Percentiles rank a stretch among this genome's conserved stretches.
phyloP scores from a whole-genome alignment of 2,113 vertebrate genomes.

The Cryptotis parvus region DNA sequence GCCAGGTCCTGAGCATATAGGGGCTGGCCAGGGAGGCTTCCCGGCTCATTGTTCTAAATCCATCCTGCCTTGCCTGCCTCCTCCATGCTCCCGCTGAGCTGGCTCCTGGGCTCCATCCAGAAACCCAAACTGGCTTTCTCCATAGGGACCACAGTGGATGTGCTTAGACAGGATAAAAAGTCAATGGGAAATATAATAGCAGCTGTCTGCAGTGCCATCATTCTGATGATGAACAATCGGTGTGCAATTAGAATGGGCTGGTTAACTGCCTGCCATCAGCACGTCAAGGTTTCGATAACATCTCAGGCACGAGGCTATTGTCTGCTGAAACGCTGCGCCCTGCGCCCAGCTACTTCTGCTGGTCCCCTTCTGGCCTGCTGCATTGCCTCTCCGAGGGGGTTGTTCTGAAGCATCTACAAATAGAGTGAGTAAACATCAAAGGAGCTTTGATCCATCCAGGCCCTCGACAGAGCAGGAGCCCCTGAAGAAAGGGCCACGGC shows the following conservation, averaged over 20 bases:
- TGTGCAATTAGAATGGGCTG: background rate
- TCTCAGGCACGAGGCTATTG: background rate
- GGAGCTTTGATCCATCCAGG: conserved; percentile 85
- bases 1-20: background rate
- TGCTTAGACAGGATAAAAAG: conserved; percentile 1
- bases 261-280: background rate
- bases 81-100: background rate
- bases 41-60: background rate
- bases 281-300: background rate
- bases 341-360: background rate
- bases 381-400: conserved; percentile 49
- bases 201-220: background rate
- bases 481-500: conserved; percentile 79
- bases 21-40: background rate
- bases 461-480: conserved; percentile 76
- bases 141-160: background rate
- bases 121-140: background rate
- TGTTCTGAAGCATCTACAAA: conserved; percentile 78
- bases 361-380: background rate
- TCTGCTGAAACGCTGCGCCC: background rate
- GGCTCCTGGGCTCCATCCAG: background rate
- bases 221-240: background rate
- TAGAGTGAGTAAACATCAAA: conserved; percentile 88
- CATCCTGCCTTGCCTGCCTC: background rate
- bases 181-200: background rate